Evolutionary conservation across 2,113 vertebrate genomes (phyloP).

Genomic region (Chaetura pelagica): DNA sequence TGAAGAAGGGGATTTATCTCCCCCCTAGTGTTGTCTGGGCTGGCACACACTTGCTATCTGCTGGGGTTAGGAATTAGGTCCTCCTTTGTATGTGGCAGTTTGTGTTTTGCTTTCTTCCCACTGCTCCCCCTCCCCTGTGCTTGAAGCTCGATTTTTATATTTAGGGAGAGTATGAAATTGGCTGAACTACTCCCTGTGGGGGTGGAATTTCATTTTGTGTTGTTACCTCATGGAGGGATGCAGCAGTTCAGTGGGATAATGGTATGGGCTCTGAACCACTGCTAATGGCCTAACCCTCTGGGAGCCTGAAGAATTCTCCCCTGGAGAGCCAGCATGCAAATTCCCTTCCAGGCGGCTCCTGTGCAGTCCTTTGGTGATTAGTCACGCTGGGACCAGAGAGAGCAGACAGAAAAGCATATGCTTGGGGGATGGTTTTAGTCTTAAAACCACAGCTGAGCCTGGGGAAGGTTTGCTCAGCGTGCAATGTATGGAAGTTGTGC

Average conservation of each 20-base stretch:
- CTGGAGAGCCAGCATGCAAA: slow-evolving; percentile 68
- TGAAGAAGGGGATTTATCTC: background rate
- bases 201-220: slow-evolving; percentile 62
- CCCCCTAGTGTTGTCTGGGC: background rate
- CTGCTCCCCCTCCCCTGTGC: background rate
- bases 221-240: slow-evolving; percentile 10
- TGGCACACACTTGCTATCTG: slow-evolving; percentile 5
- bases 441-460: slow-evolving; percentile 39
- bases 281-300: slow-evolving; percentile 67
- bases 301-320: slow-evolving; percentile 72
- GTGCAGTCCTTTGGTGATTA: slow-evolving; percentile 71
- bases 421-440: slow-evolving; percentile 15
- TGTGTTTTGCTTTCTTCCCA: background rate
- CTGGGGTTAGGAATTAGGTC: slow-evolving; percentile 14
- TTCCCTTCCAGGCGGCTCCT: slow-evolving; percentile 70
- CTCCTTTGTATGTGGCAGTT: slow-evolving; percentile 6
- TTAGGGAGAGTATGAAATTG: slow-evolving; percentile 57
- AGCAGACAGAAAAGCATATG: slow-evolving; percentile 32
- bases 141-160: slow-evolving; percentile 52
- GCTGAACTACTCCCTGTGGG: slow-evolving; percentile 47
- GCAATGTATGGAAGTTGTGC: background rate
- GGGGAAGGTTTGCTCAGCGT: background rate
- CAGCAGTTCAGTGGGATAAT: slow-evolving; percentile 59
- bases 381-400: slow-evolving; percentile 42
- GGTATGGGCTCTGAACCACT: slow-evolving; percentile 47